Percentiles rank a stretch among this genome's conserved stretches.
phyloP scores from a whole-genome alignment of 2,888 invertebrate species.

The Scaptomyza cyrtandrae region DNA sequence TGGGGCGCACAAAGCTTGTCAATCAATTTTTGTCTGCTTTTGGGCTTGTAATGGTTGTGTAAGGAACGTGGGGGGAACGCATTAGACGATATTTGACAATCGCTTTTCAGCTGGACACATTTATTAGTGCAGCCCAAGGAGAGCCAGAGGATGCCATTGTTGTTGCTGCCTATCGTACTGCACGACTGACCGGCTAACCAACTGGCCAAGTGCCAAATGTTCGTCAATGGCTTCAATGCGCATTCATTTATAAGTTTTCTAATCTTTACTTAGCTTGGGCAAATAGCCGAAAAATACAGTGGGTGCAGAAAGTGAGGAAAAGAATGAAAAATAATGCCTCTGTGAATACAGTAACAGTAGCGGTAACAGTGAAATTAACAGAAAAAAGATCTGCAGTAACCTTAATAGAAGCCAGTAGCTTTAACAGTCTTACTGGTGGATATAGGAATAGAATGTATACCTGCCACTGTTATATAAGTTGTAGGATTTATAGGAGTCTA shows the following conservation, averaged over 20 bases:
- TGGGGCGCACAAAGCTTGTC: slow-evolving; percentile 68
- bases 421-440: neutral
- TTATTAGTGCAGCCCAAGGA: slow-evolving; percentile 75
- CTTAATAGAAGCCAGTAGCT: neutral
- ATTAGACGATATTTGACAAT: slow-evolving; percentile 70
- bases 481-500: neutral
- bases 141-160: slow-evolving; percentile 43
- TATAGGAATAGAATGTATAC: neutral
- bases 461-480: neutral
- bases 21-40: slow-evolving; percentile 73
- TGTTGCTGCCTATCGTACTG: slow-evolving; percentile 35
- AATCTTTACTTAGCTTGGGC: slow-evolving; percentile 67
- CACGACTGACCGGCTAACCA: slow-evolving; percentile 35
- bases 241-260: slow-evolving; percentile 67
- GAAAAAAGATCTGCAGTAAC: neutral
- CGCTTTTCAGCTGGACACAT: slow-evolving; percentile 71
- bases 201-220: slow-evolving; percentile 35
- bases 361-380: neutral
- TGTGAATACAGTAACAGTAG: neutral
- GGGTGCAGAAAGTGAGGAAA: slow-evolving; percentile 11
- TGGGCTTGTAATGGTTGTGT: slow-evolving; percentile 6
- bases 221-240: slow-evolving; percentile 53
- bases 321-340: neutral
- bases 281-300: slow-evolving; percentile 34
- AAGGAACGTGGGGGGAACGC: slow-evolving; percentile 29